Base-by-base conservation (phyloP, 2,113 vertebrate genomes). In the Planiliza haematocheilus region DNA sequence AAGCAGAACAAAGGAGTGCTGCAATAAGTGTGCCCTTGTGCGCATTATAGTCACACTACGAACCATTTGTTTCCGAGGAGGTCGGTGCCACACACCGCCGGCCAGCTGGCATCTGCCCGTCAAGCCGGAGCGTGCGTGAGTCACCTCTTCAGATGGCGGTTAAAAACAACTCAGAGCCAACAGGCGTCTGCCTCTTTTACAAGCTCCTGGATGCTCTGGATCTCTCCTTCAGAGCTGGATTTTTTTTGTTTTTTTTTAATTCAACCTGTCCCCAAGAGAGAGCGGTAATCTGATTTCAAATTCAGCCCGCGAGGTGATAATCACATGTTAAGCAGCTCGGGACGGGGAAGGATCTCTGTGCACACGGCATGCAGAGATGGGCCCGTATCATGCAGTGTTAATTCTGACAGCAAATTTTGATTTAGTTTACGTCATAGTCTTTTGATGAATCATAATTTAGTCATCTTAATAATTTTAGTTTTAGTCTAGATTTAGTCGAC, bases 241-340 rank as follows among this genome's bases (percentile, higher is more conserved):
- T n/a, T n/a, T n/a, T n/a, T n/a, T n/a, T n/a, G n/a, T n/a, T n/a
- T n/a, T n/a, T n/a, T n/a, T 56, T 86, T 79, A 82, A 85, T 86
- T 39, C 71, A 70, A 56, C 70, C 21, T 16, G 34, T 88, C 83
- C 79, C n/a, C 83, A 18, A 24, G 73, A 79, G 86, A 82, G 62
- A 8, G 10, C 16, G 59, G 67, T 77, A 75, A 83, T 86, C 83
- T 82, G 75, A 91, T 91, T 89, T 30, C 80, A 77, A 86, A 86
- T 91, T 89, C 86, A 88, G 82, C 78, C 69, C 2, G 49, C 30
- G 7, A 69, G 70, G 76, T 86, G 77, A 84, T 91, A 85, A 89
- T 84, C 51, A 42, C 79, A 80, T 45, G 38, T 73, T 88, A 61
- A 87, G 71, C 70, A 82, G 65, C 45, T 3, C 1, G 55, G 49